Evolutionary conservation across 2,113 vertebrate genomes (phyloP).

Genomic region (Astur gentilis): DNA sequence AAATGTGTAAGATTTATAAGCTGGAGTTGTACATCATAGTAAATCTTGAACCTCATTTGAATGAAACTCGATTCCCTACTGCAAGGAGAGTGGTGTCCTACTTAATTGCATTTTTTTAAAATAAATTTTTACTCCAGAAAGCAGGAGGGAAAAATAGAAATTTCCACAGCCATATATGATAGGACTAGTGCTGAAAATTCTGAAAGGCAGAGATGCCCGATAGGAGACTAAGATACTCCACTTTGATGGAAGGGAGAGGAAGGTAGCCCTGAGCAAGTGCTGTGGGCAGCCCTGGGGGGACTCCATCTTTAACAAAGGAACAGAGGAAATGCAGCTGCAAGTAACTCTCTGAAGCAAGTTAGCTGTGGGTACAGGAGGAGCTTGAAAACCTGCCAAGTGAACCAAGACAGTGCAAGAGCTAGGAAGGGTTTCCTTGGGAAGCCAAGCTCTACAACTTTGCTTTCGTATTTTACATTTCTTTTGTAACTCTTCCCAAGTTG

Average conservation of each 20-base stretch:
- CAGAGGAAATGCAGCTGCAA: not conserved
- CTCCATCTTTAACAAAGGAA: conserved; percentile 40
- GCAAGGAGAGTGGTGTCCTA: not conserved
- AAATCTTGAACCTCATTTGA: not conserved
- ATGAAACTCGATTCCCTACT: not conserved
- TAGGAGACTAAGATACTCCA: not conserved
- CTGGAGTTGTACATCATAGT: not conserved
- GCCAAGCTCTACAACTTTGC: not conserved
- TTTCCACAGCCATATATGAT: not conserved
- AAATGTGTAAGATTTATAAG: not conserved
- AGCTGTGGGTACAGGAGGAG: not conserved
- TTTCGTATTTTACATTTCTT: not conserved
- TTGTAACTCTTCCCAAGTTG: not conserved
- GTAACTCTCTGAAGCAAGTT: not conserved
- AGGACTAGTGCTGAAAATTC: not conserved
- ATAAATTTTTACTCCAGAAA: not conserved
- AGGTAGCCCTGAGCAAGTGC: conserved; percentile 40
- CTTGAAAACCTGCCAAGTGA: not conserved
- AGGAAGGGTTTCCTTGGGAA: not conserved
- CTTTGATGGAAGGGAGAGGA: conserved; percentile 12
- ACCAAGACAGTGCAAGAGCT: not conserved
- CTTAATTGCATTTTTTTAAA: not conserved
- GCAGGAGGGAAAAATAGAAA: not conserved
- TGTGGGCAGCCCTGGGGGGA: conserved; percentile 43
- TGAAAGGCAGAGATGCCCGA: not conserved